Percentiles rank a stretch among this genome's conserved stretches.
Conservation (phyloP, 1,140 invertebrate species). For the Hermetia illucens region DNA sequence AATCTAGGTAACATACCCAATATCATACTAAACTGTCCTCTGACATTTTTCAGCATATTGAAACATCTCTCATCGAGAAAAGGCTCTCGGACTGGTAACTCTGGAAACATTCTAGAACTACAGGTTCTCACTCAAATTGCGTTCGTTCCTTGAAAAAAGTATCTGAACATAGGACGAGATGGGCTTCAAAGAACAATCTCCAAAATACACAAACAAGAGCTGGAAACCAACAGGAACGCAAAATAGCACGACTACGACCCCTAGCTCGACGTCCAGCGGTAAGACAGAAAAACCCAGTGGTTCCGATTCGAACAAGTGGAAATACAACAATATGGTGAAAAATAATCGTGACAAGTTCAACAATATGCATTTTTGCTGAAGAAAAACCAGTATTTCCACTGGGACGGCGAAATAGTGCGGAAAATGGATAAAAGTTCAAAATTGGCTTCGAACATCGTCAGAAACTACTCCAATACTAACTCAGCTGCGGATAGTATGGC, state of each 20-base stretch:
- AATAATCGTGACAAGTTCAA: slow-evolving; percentile 25
- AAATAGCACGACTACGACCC: slow-evolving; percentile 1
- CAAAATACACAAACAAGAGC: not conserved
- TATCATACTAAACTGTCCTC: no score
- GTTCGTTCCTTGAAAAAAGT: slow-evolving; percentile 41
- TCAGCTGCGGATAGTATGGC: no score
- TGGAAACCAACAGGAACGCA: not conserved
- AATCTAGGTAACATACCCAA: no score
- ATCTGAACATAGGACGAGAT: not conserved
- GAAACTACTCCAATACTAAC: no score
- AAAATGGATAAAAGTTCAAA: no score
- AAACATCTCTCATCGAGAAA: slow-evolving; percentile 44
- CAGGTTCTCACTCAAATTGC: slow-evolving; percentile 51
- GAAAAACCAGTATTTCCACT: no score
- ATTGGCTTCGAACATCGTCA: no score
- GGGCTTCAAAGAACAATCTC: not conserved
- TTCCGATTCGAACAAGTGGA: slow-evolving; percentile 22
- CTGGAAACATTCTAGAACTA: slow-evolving; percentile 49
- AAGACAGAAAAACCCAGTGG: no score
- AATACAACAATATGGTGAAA: slow-evolving; percentile 26
- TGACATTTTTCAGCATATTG: slow-evolving; percentile 33
- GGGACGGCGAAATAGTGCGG: no score
- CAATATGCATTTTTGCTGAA: slow-evolving; percentile 21
- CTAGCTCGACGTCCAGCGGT: slow-evolving; percentile 12
- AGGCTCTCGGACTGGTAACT: slow-evolving; percentile 47